phyloP scores from a whole-genome alignment of 2,888 invertebrate genomes.

The Vannuccia rotundouncinata region DNA sequence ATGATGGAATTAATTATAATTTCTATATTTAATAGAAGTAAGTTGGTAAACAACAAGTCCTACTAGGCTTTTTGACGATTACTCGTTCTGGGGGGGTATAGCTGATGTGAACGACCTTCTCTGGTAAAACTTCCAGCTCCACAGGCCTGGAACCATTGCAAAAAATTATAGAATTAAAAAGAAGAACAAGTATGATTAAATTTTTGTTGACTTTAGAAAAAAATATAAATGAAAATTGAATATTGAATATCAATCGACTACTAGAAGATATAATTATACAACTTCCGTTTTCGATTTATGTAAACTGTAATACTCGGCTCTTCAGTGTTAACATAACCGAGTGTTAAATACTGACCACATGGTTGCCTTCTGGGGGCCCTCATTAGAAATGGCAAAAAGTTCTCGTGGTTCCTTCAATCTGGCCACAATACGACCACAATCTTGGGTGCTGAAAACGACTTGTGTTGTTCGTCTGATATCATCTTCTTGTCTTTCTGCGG shows the following conservation, averaged over 20 bases:
- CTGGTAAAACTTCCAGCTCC: slow-evolving; percentile 69
- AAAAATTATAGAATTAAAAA: background rate
- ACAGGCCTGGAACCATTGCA: slow-evolving; percentile 51
- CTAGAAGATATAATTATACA: background rate
- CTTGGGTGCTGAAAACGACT: slow-evolving; percentile 1
- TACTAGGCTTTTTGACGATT: too few relatives aligned
- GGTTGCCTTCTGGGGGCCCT: slow-evolving; percentile 18
- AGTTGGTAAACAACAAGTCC: too few relatives aligned
- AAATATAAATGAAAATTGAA: background rate
- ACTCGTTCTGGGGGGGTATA: slow-evolving; percentile 69
- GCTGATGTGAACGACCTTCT: slow-evolving; percentile 70
- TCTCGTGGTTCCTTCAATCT: slow-evolving; percentile 52
- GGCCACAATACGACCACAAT: slow-evolving; percentile 46
- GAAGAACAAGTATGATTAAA: background rate
- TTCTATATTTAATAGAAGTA: too few relatives aligned
- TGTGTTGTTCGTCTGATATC: background rate
- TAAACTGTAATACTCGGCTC: background rate
- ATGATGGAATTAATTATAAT: too few relatives aligned
- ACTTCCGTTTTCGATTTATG: background rate
- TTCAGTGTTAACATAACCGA: background rate
- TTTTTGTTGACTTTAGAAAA: background rate
- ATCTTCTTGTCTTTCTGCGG: too few relatives aligned
- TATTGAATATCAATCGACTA: too few relatives aligned
- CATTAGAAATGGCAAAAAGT: slow-evolving; percentile 47
- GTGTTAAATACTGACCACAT: slow-evolving; percentile 18